These are phyloP conservation scores for Drosophila stalkeri DNA, from an alignment of 2,888 invertebrate species.

Conservation along the genomic window DNA sequence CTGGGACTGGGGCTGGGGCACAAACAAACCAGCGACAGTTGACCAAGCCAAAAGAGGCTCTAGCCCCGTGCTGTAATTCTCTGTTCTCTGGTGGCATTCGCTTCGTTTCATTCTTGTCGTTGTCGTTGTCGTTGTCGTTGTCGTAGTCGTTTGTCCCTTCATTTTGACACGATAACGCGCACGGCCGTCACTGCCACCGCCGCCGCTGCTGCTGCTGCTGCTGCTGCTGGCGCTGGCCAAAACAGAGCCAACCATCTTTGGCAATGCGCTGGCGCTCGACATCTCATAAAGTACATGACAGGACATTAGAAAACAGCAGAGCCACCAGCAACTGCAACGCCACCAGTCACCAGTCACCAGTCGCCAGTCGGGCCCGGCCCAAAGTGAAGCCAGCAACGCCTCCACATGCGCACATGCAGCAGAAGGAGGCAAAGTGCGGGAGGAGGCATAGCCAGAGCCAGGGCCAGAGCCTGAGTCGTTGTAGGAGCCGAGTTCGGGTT, in stretches of 20 bases:
- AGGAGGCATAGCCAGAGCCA: background rate
- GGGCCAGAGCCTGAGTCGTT: background rate
- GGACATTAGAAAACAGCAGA: constrained; percentile 79
- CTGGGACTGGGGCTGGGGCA: constrained; percentile 4
- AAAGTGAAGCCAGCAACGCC: constrained; percentile 38
- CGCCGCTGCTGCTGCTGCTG: constrained; percentile 6
- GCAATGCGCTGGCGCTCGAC: constrained; percentile 77
- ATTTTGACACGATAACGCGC: constrained; percentile 81
- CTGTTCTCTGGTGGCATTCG: constrained; percentile 40
- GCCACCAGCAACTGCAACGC: constrained; percentile 43
- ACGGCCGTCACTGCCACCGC: constrained; percentile 50
- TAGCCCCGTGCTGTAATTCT: constrained; percentile 19
- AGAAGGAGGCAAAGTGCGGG: constrained; percentile 22
- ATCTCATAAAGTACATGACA: constrained; percentile 82
- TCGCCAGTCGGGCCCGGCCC: constrained; percentile 2
- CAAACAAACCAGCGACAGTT: constrained; percentile 32
- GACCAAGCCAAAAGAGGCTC: constrained; percentile 56
- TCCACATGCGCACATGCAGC: constrained; percentile 36
- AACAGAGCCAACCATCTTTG: constrained; percentile 72
- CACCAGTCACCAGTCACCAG: constrained; percentile 2
- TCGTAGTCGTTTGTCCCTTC: constrained; percentile 76
- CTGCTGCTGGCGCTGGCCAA: constrained; percentile 39
- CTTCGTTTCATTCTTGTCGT: constrained; percentile 72
- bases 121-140: constrained; percentile 58
- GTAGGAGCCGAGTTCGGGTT: background rate